phyloP scores from a whole-genome alignment of 92 coral and sea anemone species.

The Bergia sp. region DNA sequence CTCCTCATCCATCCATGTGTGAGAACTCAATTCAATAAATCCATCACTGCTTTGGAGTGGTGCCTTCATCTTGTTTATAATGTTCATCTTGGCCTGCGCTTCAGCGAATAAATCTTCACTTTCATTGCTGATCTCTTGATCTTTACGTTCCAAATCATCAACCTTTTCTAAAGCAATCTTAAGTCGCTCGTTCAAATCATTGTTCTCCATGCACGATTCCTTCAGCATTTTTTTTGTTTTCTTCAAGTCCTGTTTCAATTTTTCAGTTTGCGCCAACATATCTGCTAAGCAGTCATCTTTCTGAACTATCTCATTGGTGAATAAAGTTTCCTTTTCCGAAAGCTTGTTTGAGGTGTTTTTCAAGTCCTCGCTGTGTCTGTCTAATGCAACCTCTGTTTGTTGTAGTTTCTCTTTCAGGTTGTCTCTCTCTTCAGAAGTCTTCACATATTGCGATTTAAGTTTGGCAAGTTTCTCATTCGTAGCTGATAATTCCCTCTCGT shows the following conservation, averaged over 20 bases:
- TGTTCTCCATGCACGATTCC: conserved; percentile 65
- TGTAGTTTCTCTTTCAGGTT: conserved; percentile 56
- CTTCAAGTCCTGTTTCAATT: conserved; percentile 58
- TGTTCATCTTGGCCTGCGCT: conserved; percentile 86
- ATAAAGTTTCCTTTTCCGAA: conserved; percentile 60
- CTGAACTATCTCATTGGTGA: conserved; percentile 43
- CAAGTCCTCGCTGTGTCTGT: conserved; percentile 59
- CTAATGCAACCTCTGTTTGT: conserved; percentile 53
- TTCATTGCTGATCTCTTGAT: conserved; percentile 59
- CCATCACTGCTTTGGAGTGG: conserved; percentile 62
- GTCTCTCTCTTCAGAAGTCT: conserved; percentile 57
- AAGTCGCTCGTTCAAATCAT: conserved; percentile 64
- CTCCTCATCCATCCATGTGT: conserved; percentile 50
- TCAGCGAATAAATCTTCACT: conserved; percentile 81
- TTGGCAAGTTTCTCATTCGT: conserved; percentile 67
- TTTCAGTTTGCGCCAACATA: conserved; percentile 40
- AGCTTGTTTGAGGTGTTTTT: conserved; percentile 56
- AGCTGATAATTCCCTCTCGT: conserved; percentile 66
- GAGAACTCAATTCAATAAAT: conserved; percentile 63
- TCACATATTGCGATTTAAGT: conserved; percentile 55
- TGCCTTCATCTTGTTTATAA: conserved; percentile 74
- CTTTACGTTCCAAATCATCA: conserved; percentile 64
- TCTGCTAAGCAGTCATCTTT: conserved; percentile 63
- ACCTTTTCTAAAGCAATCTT: conserved; percentile 58
- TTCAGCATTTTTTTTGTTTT: conserved; percentile 63